These are phyloP conservation scores for Pollachius pollachius DNA, from an alignment of 2,113 vertebrate genomes.

Conservation along the genomic window DNA sequence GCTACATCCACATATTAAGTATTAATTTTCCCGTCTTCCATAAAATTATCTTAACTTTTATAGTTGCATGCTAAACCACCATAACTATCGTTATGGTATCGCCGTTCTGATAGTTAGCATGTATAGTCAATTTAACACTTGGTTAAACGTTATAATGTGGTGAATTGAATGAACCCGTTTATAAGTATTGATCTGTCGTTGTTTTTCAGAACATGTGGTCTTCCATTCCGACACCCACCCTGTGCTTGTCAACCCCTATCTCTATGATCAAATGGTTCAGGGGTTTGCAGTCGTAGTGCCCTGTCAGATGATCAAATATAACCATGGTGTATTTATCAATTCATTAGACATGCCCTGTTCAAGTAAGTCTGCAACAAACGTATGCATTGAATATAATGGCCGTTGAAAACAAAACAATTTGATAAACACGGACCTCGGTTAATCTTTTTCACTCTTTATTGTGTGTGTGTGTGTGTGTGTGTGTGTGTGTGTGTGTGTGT, in stretches of 20 bases:
- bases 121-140: no score
- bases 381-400: background rate
- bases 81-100: no score
- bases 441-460: background rate
- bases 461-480: background rate
- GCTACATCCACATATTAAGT: no score
- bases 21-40: no score
- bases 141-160: no score
- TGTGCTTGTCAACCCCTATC: background rate
- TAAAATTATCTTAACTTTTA: no score
- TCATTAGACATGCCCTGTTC: background rate
- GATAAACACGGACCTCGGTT: background rate
- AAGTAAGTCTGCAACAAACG: background rate
- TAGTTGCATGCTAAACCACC: no score
- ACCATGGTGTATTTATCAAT: background rate
- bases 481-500: background rate
- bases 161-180: no score
- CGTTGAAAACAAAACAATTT: background rate
- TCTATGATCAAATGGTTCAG: background rate
- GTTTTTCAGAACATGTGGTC: constrained; percentile 33
- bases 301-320: background rate
- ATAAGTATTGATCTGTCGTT: background rate
- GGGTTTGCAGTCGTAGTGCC: background rate
- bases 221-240: constrained; percentile 5
- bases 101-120: no score